phyloP scores from a whole-genome alignment of 2,888 invertebrate species.

The Unio pictorum region DNA sequence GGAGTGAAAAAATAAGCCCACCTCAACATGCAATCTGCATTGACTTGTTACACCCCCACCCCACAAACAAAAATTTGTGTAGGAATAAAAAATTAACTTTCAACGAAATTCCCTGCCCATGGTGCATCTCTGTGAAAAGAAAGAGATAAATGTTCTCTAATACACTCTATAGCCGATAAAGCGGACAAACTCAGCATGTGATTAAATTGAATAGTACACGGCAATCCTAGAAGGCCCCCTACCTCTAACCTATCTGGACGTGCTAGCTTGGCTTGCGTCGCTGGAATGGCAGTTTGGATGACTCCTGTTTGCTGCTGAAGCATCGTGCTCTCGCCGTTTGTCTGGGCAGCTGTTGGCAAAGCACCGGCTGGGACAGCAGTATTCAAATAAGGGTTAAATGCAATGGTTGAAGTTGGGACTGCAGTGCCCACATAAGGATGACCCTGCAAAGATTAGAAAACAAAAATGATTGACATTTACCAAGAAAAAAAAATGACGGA shows the following conservation, averaged over 20 bases:
- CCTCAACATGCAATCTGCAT: too few relatives aligned
- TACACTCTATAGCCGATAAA: too few relatives aligned
- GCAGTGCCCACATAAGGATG: conserved; percentile 51
- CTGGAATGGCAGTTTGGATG: conserved; percentile 43
- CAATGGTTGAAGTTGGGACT: conserved; percentile 50
- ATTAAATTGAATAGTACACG: background rate
- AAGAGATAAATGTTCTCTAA: too few relatives aligned
- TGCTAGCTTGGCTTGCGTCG: conserved; percentile 84
- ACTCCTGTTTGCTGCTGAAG: conserved; percentile 49
- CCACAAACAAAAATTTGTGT: too few relatives aligned
- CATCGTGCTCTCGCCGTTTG: conserved; percentile 40
- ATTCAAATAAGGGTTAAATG: conserved; percentile 49
- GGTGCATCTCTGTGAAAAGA: too few relatives aligned
- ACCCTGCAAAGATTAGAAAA: conserved; percentile 36
- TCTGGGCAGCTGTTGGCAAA: conserved; percentile 36
- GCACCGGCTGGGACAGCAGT: conserved; percentile 19
- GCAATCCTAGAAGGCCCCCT: conserved; percentile 48
- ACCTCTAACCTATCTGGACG: conserved; percentile 96
- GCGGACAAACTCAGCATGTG: background rate
- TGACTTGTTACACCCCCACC: too few relatives aligned
- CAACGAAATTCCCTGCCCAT: too few relatives aligned
- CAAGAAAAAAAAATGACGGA: too few relatives aligned
- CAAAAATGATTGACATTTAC: background rate
- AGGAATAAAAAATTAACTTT: too few relatives aligned
- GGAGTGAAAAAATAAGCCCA: too few relatives aligned